Evolutionary conservation across 2,888 invertebrate genomes (phyloP), one percentile per base, ranked within the genome.

Genomic region (Oxyteleia sp.): DNA sequence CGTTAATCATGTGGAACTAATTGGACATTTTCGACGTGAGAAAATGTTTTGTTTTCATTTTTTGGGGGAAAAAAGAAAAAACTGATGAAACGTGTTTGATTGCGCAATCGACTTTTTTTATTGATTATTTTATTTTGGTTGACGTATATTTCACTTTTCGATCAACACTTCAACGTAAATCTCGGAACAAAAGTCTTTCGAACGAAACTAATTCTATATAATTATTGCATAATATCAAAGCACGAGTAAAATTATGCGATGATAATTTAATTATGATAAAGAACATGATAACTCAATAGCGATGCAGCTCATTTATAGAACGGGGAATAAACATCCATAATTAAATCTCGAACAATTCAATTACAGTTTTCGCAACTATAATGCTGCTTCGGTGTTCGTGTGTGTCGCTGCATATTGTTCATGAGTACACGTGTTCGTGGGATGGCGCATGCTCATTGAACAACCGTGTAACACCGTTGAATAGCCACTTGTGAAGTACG

Each of bases 401-500:
- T 38, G 61, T 74, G 61, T 57, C n/a, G n/a, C 49, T 53, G 61
- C 72, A 26, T 55, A 80, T 74, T 80, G 74, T 80, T 80, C 80
- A 53, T 47, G 64, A 41, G 20, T 57, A 53, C 68, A 78, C 66
- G 78, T 78, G 76, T 82, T 76, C 66, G 66, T 72, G 49, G 71
- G 72, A 78, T 29, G 72, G 68, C 78, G 68, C 82, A 82, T 74
- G 66, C 76, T 82, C 76, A 45, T 68, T 57, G 59, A 82, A 81
- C 68, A 78, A 64, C 68, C 64, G 72, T 75, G 74, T 85, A 81
- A 83, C 57, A 68, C 79, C 75, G 68, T 71, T 82, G 84, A 79
- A 84, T 84, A 74, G 79, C 80, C 84, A 85, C 85, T 85, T 80
- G 84, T 80, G 68, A 85, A 85, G 79, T 79, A 79, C 84, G 72